Percentiles rank a stretch among this genome's conserved stretches.
Conservation (phyloP, 2,888 invertebrate species). For the Dyspetes luteomarginatus region DNA sequence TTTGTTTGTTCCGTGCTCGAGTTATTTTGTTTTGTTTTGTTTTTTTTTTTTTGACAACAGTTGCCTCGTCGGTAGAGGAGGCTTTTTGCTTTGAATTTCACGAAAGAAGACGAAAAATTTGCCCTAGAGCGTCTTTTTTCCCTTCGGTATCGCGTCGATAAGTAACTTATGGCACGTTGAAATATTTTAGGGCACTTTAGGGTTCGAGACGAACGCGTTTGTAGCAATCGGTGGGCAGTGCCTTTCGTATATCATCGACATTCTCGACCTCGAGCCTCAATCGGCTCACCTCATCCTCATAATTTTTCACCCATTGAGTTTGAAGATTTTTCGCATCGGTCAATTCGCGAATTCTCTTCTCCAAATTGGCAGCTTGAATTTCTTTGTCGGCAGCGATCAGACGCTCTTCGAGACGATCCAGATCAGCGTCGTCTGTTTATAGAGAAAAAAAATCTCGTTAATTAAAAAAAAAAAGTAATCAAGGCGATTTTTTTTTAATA, state of each 20-base stretch:
- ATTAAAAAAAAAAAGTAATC: constrained; percentile 15
- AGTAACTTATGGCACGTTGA: constrained; percentile 67
- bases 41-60: background rate
- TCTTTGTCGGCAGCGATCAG: constrained; percentile 89
- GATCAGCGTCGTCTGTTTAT: constrained; percentile 86
- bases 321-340: constrained; percentile 86
- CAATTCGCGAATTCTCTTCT: constrained; percentile 89
- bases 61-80: constrained; percentile 12
- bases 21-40: too few species aligned
- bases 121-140: constrained; percentile 2
- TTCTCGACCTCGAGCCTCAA: constrained; percentile 92
- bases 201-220: constrained; percentile 91
- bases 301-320: constrained; percentile 90
- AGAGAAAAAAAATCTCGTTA: constrained; percentile 5
- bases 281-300: constrained; percentile 90
- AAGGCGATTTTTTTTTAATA: background rate
- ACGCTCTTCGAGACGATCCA: constrained; percentile 88
- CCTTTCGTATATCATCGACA: constrained; percentile 91
- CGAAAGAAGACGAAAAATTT: constrained; percentile 41
- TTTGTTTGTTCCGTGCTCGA: constrained; percentile 4
- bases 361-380: constrained; percentile 89
- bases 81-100: constrained; percentile 45
- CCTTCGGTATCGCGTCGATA: constrained; percentile 35
- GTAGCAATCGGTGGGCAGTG: constrained; percentile 92
- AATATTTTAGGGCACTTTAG: constrained; percentile 70